These are phyloP conservation scores for Cephalopholis sonnerati DNA, from an alignment of 2,113 vertebrate genomes.

Conservation along the genomic window DNA sequence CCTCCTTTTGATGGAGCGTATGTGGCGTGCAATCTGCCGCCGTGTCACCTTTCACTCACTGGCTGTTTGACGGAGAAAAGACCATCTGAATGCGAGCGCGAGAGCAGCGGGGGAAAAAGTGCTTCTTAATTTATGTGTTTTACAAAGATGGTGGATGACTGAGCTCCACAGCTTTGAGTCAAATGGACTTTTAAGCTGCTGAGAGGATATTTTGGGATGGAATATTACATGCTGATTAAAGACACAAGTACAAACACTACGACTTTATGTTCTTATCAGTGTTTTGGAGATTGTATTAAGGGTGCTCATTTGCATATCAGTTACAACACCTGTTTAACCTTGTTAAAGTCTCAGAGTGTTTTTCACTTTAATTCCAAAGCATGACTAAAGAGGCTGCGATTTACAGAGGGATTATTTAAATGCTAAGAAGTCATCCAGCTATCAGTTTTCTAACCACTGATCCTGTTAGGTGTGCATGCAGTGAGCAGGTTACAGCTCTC, in stretches of 20 bases:
- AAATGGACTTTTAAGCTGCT: not conserved
- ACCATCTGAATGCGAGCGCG: not conserved
- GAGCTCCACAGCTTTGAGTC: not conserved
- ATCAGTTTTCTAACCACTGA: not conserved
- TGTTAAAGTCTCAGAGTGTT: constrained; percentile 4
- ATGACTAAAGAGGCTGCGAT: not conserved
- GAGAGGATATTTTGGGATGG: not conserved
- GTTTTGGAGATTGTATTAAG: not conserved
- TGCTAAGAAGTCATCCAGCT: not conserved
- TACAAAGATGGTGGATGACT: constrained; percentile 5
- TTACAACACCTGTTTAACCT: constrained; percentile 5
- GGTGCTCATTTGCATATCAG: constrained; percentile 16
- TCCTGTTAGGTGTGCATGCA: not conserved
- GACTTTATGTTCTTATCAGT: not conserved
- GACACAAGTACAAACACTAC: not conserved
- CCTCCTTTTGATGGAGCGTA: constrained; percentile 35
- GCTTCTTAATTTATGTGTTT: not conserved
- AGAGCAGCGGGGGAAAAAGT: not conserved
- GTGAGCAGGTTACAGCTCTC: not conserved
- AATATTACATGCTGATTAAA: not conserved
- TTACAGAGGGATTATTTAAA: not conserved
- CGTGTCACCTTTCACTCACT: constrained; percentile 34
- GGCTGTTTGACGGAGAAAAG: constrained; percentile 16
- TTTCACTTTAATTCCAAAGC: constrained; percentile 2
- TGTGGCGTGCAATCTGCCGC: constrained; percentile 12